A percentile compares a stretch with the other conserved stretches of the same genome.
Evolutionary conservation across 1,140 invertebrate species (phyloP).

Genomic region (Hormaphis cornu): DNA sequence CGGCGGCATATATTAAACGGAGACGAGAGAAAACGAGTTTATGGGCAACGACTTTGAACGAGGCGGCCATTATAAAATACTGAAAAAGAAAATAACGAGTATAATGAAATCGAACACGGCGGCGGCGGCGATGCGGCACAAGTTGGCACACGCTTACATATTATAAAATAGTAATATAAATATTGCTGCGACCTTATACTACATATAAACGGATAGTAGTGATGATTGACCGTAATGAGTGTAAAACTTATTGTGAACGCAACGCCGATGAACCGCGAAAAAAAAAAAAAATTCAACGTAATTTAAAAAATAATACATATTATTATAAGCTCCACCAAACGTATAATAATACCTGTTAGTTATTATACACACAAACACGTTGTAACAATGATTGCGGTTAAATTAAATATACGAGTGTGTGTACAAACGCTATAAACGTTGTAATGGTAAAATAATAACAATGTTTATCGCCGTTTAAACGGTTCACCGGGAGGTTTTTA

Average conservation of each 20-base stretch:
- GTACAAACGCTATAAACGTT: background rate
- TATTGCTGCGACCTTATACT: background rate
- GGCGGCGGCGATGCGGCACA: background rate
- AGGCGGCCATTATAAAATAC: constrained; percentile 5
- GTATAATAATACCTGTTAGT: background rate
- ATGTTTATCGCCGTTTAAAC: background rate
- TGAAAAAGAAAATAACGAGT: constrained; percentile 1
- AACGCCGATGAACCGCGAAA: too few relatives aligned
- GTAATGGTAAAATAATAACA: background rate
- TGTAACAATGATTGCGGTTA: background rate
- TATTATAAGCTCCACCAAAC: background rate
- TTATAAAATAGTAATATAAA: background rate
- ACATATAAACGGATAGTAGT: too few relatives aligned
- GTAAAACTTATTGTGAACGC: too few relatives aligned
- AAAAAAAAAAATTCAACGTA: background rate
- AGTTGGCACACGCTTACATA: background rate
- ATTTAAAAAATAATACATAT: constrained; percentile 8
- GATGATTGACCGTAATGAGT: constrained; percentile 8
- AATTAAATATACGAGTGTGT: background rate
- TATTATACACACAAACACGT: background rate
- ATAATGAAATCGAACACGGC: constrained; percentile 7
- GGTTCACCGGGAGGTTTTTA: background rate
- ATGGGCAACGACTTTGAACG: constrained; percentile 18
- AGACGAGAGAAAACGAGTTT: constrained; percentile 24
- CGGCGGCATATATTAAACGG: constrained; percentile 1